Percentiles rank a stretch among this genome's conserved stretches.
phyloP scores from a whole-genome alignment of 2,888 invertebrate genomes.

The Amphipyra tragopoginis region DNA sequence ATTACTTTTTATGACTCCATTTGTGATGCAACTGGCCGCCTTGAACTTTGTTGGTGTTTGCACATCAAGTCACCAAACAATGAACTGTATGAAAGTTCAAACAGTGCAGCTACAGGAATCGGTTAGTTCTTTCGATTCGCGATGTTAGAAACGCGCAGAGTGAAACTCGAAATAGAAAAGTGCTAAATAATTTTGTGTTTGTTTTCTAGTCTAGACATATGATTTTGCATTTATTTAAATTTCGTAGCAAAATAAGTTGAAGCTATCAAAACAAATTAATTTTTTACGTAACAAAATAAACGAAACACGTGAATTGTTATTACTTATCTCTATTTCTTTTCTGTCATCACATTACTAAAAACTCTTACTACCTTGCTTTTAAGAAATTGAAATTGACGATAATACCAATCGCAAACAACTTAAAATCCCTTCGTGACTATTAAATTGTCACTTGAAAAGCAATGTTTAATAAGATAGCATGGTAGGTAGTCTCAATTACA shows the following conservation, averaged over 20 bases:
- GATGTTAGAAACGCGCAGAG: conserved; percentile 13
- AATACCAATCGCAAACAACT: conserved; percentile 2
- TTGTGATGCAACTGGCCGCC: conserved; percentile 73
- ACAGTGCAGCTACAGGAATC: conserved; percentile 23
- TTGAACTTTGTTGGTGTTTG: conserved; percentile 73
- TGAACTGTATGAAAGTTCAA: conserved; percentile 53
- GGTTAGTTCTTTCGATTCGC: conserved; percentile 5
- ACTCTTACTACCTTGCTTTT: too few species aligned
- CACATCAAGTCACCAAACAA: conserved; percentile 55
- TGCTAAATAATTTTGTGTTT: conserved; percentile 26
- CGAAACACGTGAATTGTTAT: too few species aligned
- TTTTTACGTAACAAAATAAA: too few species aligned
- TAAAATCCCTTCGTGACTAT: conserved; percentile 19
- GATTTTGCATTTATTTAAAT: too few species aligned
- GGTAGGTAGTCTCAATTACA: conserved; percentile 9
- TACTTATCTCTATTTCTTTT: too few species aligned
- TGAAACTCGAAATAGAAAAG: conserved; percentile 39
- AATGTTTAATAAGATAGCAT: conserved; percentile 15
- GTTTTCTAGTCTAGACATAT: conserved; percentile 4
- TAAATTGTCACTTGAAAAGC: conserved; percentile 31
- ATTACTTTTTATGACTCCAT: conserved; percentile 70
- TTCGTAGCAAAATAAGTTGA: too few species aligned
- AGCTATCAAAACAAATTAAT: too few species aligned
- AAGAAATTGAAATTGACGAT: background rate
- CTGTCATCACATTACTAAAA: too few species aligned